Conservation (phyloP, 53 echinoderm and acorn worm species). For the Echinometra lucunter region DNA sequence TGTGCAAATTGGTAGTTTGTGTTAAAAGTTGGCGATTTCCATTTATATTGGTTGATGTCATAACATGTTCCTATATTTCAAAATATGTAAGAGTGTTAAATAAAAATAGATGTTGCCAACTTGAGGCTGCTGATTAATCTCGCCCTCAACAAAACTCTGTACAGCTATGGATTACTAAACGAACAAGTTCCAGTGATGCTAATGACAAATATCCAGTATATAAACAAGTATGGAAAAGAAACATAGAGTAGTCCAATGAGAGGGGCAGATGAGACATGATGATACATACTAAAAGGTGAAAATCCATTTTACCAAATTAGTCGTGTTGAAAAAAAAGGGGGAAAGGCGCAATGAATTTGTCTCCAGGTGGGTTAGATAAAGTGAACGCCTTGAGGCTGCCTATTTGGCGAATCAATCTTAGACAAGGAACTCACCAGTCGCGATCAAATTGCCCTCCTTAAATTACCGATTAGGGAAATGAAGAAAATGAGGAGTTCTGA, state of each 20-base stretch:
- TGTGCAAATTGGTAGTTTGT: too few relatives aligned
- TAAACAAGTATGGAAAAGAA: background rate
- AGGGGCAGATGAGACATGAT: background rate
- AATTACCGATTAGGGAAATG: constrained; percentile 4
- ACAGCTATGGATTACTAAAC: too few relatives aligned
- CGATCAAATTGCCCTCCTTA: constrained; percentile 21
- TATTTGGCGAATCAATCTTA: background rate
- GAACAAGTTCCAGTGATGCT: too few relatives aligned
- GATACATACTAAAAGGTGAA: background rate
- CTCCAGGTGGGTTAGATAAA: background rate
- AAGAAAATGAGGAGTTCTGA: constrained; percentile 1
- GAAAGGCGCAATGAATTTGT: too few relatives aligned
- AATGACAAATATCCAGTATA: too few relatives aligned
- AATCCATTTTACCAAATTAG: constrained; percentile 11
- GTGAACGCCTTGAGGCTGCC: background rate
- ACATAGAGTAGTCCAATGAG: background rate
- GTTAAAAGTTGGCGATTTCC: too few relatives aligned
- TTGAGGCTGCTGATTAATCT: too few relatives aligned
- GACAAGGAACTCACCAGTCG: background rate
- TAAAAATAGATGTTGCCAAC: too few relatives aligned
- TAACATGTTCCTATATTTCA: too few relatives aligned
- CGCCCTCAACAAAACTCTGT: too few relatives aligned
- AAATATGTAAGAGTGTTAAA: too few relatives aligned
- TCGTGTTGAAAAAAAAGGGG: background rate
- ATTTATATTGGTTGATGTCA: too few relatives aligned